These are phyloP conservation scores for Micromesistius poutassou DNA, from an alignment of 2,797 vertebrate genomes.

Conservation along the genomic window DNA sequence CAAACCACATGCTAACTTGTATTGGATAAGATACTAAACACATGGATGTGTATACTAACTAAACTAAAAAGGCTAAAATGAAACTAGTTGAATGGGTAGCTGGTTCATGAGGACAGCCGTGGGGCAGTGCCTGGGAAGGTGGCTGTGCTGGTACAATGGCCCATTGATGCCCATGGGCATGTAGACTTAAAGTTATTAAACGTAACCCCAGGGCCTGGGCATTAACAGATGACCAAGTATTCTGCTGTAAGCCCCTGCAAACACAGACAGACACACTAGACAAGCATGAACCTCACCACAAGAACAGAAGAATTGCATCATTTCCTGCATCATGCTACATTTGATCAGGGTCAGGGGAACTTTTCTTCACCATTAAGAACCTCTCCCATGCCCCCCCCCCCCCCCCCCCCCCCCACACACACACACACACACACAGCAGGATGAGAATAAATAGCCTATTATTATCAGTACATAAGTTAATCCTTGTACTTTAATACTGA, in stretches of 20 bases:
- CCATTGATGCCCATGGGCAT: background rate
- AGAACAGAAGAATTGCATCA: constrained; percentile 38
- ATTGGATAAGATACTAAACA: background rate
- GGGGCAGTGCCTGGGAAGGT: background rate
- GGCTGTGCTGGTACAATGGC: background rate
- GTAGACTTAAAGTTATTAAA: background rate
- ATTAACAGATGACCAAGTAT: background rate
- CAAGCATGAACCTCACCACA: constrained; percentile 34
- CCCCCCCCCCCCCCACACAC: constrained; percentile 10
- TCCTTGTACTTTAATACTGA: background rate
- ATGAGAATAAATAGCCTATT: background rate
- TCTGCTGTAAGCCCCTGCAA: constrained; percentile 6
- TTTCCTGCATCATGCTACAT: constrained; percentile 44
- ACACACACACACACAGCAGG: constrained; percentile 10
- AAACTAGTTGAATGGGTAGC: background rate
- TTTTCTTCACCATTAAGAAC: constrained; percentile 29
- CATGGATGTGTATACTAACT: background rate
- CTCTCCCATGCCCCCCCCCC: constrained; percentile 25
- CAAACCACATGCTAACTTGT: background rate
- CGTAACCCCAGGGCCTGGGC: background rate
- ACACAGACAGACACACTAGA: constrained; percentile 28
- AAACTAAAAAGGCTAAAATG: background rate
- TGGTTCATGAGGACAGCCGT: background rate
- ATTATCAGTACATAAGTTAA: no score
- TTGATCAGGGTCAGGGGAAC: constrained; percentile 37